Base-by-base conservation (phyloP, 2,797 vertebrate species). In the Epinephelus coioides region DNA sequence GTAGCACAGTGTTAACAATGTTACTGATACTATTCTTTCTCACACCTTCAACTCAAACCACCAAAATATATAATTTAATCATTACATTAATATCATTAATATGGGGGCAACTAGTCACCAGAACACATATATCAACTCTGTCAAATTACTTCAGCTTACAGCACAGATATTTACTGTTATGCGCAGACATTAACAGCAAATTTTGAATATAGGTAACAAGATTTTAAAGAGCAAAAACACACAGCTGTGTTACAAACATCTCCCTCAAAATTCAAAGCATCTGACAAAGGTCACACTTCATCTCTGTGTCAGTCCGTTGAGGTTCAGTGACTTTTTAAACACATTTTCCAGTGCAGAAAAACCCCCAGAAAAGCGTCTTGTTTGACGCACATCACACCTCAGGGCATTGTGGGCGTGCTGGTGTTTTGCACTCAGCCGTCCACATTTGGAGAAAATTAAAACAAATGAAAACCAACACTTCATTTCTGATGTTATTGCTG, bases 371-470 rank as follows among this genome's bases (percentile, higher is more conserved):
- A 63, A 51, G 83, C 40, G 51, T 76, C 82, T 79, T 15, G 78
- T 49, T 72, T 94, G 89, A 94, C 90, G 88, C 83, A 92, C 85
- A 89, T 93, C 89, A 90, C 94, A 95, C 94, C 92, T 94, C 69
- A 14, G 76, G 80, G 85, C 88, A 83, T 92, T 92, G 91, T 92
- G 82, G 82, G 81, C 71, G n/a, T 0, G 62, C 83, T 63, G 70
- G 44, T 62, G 73, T 87, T 50, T 91, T 87, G 83, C 77, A 51
- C 66, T 69, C 80, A 1, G 77, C 66, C 47, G 4, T 65, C 66
- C 89, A 90, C 90, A 93, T 94, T 95, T 93, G 92, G 92, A 92
- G 92, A 92, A 92, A 93, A 94, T 94, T 93, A 91, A 94, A 94
- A 92, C 82, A 92, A 94, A 92, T 91, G 91, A 95, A 94, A 93